Conservation (phyloP, 2,113 vertebrate species). For the Galeopterus variegatus region DNA sequence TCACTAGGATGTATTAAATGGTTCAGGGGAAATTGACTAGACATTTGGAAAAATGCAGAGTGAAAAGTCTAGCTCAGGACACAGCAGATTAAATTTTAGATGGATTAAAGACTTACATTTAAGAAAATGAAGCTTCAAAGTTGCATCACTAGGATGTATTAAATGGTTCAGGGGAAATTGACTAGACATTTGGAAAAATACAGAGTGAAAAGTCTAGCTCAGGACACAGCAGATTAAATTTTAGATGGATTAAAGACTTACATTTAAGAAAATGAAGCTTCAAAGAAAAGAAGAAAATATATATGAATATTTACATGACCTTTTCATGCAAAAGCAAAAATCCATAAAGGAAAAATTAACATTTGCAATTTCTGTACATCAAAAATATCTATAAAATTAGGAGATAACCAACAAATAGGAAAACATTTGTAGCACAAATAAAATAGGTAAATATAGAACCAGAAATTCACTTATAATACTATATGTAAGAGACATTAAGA, state of each 20-base stretch:
- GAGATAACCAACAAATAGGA: background rate
- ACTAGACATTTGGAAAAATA: slow-evolving; percentile 1
- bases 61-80: background rate
- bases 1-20: background rate
- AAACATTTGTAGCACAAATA: background rate
- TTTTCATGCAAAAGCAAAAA: slow-evolving; percentile 15
- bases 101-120: slow-evolving; percentile 20
- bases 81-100: background rate
- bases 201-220: background rate
- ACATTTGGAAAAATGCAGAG: background rate
- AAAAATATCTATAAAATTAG: background rate
- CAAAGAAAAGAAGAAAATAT: background rate
- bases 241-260: background rate
- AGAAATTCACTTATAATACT: background rate
- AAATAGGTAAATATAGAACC: background rate
- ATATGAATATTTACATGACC: background rate
- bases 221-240: background rate
- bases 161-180: background rate
- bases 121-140: slow-evolving; percentile 32
- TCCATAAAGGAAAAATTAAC: background rate
- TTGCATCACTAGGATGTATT: background rate
- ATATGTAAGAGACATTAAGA: background rate
- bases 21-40: background rate
- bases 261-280: slow-evolving; percentile 35
- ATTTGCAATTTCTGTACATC: background rate